Evolutionary conservation across 2,113 vertebrate species (phyloP).

Genomic region (Nansenia antarctica): DNA sequence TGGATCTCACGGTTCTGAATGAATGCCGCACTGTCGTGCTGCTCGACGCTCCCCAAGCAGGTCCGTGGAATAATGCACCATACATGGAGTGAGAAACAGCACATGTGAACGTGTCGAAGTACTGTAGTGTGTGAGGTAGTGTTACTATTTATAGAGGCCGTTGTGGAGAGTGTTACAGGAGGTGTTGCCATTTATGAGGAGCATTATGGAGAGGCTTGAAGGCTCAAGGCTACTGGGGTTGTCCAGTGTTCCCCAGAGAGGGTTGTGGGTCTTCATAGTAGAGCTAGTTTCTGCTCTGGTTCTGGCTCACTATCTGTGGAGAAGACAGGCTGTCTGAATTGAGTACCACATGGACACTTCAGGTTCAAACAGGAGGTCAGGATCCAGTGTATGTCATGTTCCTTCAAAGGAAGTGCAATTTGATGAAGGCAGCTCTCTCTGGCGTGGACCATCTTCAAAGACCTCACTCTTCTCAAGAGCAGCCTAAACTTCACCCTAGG

Average conservation of each 20-base stretch:
- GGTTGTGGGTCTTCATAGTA: background rate
- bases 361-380: conserved; percentile 19
- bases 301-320: background rate
- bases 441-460: conserved; percentile 3
- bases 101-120: background rate
- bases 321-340: background rate
- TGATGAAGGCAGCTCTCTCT: conserved; percentile 5
- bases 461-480: background rate
- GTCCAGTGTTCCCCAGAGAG: background rate
- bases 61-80: no score
- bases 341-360: background rate
- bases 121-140: background rate
- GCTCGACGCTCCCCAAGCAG: no score
- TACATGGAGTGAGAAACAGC: background rate
- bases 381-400: background rate
- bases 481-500: background rate
- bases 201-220: no score
- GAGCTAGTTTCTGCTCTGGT: background rate
- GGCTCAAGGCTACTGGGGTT: background rate
- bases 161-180: background rate
- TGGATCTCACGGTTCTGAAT: background rate
- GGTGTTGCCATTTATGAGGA: background rate
- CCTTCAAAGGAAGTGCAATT: conserved; percentile 22
- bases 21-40: background rate
- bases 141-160: background rate